These are phyloP conservation scores for Apocheima hispidaria DNA, from an alignment of 2,888 invertebrate genomes.

Conservation along the genomic window DNA sequence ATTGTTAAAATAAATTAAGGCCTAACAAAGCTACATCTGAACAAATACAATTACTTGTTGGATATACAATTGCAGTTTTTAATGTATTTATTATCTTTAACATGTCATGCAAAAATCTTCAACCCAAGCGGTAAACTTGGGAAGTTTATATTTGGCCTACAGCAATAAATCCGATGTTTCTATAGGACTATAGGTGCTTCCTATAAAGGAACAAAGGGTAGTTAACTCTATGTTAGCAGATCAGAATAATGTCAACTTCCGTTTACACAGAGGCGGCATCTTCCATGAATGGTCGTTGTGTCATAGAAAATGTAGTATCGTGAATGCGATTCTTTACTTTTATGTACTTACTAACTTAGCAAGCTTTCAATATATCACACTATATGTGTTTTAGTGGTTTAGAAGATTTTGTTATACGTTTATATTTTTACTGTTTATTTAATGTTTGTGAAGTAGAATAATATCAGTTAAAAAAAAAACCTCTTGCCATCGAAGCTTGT, in stretches of 20 bases:
- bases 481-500: too few relatives aligned
- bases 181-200: slow-evolving; percentile 30
- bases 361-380: slow-evolving; percentile 70
- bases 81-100: not conserved
- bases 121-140: slow-evolving; percentile 1
- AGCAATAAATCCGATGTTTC: slow-evolving; percentile 34
- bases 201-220: slow-evolving; percentile 54
- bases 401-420: too few relatives aligned
- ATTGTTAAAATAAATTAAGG: not conserved
- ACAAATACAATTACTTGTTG: slow-evolving; percentile 1
- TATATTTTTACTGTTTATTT: too few relatives aligned
- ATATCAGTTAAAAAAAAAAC: too few relatives aligned
- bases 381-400: too few relatives aligned
- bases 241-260: slow-evolving; percentile 69
- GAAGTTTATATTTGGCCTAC: slow-evolving; percentile 14
- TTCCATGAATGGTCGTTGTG: slow-evolving; percentile 50
- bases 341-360: slow-evolving; percentile 13
- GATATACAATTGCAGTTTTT: slow-evolving; percentile 2
- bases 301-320: slow-evolving; percentile 38
- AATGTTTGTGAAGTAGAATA: too few relatives aligned
- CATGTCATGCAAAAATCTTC: not conserved
- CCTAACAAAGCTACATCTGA: not conserved
- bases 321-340: slow-evolving; percentile 61
- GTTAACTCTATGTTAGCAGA: slow-evolving; percentile 59
- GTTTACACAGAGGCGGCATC: slow-evolving; percentile 56